A percentile compares a stretch with the other conserved stretches of the same genome.
Conservation (phyloP, 2,888 invertebrate genomes). For the Tryphoninae sp. region DNA sequence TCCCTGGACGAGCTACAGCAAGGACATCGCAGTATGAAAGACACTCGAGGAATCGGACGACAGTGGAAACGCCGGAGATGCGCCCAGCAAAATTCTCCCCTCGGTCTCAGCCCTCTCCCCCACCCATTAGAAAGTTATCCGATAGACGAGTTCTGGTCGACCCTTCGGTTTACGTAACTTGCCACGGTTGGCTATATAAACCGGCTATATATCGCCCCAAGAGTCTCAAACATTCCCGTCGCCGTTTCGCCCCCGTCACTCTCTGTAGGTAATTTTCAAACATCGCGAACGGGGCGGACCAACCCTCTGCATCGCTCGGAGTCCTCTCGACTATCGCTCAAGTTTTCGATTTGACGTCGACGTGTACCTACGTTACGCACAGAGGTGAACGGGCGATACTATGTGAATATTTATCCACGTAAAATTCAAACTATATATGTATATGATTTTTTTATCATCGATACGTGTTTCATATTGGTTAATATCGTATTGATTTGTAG, state of each 20-base stretch:
- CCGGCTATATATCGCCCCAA: slow-evolving; percentile 13
- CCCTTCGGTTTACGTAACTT: slow-evolving; percentile 51
- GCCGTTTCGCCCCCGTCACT: slow-evolving; percentile 2
- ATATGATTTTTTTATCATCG: too few species aligned
- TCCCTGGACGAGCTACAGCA: slow-evolving; percentile 40
- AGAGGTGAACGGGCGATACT: too few species aligned
- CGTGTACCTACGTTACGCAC: too few species aligned
- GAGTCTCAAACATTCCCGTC: slow-evolving; percentile 35
- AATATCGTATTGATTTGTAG: background rate
- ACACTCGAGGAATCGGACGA: slow-evolving; percentile 52
- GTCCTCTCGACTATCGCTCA: background rate
- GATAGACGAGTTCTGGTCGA: slow-evolving; percentile 56
- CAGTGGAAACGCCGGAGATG: slow-evolving; percentile 48
- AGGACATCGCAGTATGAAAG: slow-evolving; percentile 35
- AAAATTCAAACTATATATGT: too few species aligned
- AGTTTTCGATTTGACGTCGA: slow-evolving; percentile 25
- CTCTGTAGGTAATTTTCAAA: slow-evolving; percentile 42
- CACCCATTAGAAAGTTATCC: slow-evolving; percentile 55
- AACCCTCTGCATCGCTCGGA: background rate
- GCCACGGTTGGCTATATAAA: slow-evolving; percentile 1
- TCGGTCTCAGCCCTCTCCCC: background rate
- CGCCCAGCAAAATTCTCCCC: slow-evolving; percentile 21
- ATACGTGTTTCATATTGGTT: background rate
- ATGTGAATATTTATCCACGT: too few species aligned
- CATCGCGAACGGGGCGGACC: slow-evolving; percentile 9